A percentile compares a stretch with the other conserved stretches of the same genome.
Evolutionary conservation across 2,888 invertebrate species (phyloP).

Genomic region (Ditula angustiorana): DNA sequence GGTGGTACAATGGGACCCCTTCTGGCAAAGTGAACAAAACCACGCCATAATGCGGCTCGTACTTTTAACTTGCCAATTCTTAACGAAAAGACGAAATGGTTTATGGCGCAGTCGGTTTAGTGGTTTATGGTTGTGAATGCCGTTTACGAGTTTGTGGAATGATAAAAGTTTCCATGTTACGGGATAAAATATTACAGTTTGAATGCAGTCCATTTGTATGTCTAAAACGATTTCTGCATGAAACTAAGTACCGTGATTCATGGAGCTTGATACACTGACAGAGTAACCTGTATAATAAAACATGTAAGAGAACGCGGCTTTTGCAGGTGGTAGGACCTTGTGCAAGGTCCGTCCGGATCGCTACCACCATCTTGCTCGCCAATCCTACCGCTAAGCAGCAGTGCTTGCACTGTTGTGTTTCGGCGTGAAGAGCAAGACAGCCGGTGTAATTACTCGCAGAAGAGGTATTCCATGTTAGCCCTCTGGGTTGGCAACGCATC

Average conservation of each 20-base stretch:
- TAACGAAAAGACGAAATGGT: constrained; percentile 16
- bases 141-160: constrained; percentile 14
- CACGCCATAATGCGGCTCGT: constrained; percentile 44
- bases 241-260: constrained; percentile 3
- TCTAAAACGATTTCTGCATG: not conserved
- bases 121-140: constrained; percentile 17
- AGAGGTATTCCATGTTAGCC: too few species aligned
- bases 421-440: too few species aligned
- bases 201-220: constrained; percentile 3
- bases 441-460: too few species aligned
- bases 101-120: constrained; percentile 22
- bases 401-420: too few species aligned
- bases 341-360: too few species aligned
- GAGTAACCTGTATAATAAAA: not conserved
- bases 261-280: not conserved
- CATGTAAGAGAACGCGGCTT: not conserved
- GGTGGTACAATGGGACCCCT: constrained; percentile 60
- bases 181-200: constrained; percentile 1
- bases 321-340: too few species aligned
- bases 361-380: too few species aligned
- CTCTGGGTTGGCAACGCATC: too few species aligned
- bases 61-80: constrained; percentile 35
- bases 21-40: constrained; percentile 54
- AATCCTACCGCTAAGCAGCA: too few species aligned
- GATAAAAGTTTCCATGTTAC: constrained; percentile 20